A percentile compares a stretch with the other conserved stretches of the same genome.
Conservation (phyloP, 2,888 invertebrate genomes). For the Drosophila mercatorum region DNA sequence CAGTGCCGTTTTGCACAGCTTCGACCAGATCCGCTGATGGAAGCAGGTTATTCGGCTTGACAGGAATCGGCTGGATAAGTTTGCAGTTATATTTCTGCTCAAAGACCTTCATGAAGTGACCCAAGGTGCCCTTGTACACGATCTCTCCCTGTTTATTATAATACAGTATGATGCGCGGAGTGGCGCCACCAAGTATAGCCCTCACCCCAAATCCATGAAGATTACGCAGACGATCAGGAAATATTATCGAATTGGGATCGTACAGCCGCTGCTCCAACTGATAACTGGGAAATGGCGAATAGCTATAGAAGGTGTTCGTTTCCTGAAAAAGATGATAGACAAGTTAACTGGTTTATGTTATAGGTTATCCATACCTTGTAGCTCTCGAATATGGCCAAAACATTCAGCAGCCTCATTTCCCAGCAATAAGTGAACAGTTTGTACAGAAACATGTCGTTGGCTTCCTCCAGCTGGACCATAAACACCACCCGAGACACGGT, state of each 20-base stretch:
- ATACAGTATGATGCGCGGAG: constrained; percentile 74
- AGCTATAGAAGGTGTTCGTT: constrained; percentile 64
- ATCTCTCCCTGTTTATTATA: constrained; percentile 37
- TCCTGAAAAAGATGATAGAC: constrained; percentile 28
- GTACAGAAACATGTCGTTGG: constrained; percentile 33
- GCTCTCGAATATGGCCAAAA: constrained; percentile 62
- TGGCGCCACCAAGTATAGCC: constrained; percentile 64
- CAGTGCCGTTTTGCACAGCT: constrained; percentile 66
- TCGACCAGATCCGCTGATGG: constrained; percentile 55
- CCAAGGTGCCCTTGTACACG: constrained; percentile 66
- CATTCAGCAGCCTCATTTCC: constrained; percentile 71
- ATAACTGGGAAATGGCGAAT: constrained; percentile 70
- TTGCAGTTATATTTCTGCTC: constrained; percentile 68
- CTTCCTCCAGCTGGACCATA: constrained; percentile 46
- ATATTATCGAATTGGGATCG: constrained; percentile 34
- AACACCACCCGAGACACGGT: constrained; percentile 71
- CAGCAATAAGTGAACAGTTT: constrained; percentile 69
- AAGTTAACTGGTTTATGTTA: background rate
- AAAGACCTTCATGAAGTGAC: constrained; percentile 71
- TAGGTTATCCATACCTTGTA: constrained; percentile 51
- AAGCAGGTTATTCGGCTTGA: constrained; percentile 24
- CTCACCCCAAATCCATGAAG: constrained; percentile 65
- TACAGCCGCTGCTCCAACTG: constrained; percentile 52
- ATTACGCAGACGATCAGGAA: constrained; percentile 65
- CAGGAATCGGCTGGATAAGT: constrained; percentile 53